Conservation (phyloP, 2,888 invertebrate species). For the Andrena fulva region DNA sequence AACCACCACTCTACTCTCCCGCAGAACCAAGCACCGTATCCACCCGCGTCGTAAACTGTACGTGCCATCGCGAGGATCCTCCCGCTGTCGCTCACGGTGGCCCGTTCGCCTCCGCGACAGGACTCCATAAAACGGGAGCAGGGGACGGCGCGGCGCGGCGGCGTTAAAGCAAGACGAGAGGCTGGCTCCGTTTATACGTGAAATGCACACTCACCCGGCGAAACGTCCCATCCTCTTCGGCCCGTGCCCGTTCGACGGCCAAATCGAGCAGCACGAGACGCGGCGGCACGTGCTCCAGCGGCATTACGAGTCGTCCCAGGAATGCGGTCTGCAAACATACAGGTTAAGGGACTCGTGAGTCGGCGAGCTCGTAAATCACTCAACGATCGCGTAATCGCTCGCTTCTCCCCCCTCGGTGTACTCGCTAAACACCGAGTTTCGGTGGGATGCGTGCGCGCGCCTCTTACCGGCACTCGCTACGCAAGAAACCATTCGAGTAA, state of each 20-base stretch:
- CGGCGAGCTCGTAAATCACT: slow-evolving; percentile 67
- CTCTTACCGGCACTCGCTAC: background rate
- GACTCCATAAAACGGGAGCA: slow-evolving; percentile 24
- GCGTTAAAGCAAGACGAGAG: slow-evolving; percentile 27
- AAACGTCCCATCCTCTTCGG: slow-evolving; percentile 11
- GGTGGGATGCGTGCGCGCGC: background rate
- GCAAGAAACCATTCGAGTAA: slow-evolving; percentile 19
- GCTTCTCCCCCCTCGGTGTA: slow-evolving; percentile 40
- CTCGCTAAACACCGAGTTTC: slow-evolving; percentile 51
- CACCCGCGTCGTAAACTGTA: no score
- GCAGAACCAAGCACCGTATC: no score
- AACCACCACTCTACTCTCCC: no score
- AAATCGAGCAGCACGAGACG: slow-evolving; percentile 63
- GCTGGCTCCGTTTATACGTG: slow-evolving; percentile 30
- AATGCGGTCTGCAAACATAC: slow-evolving; percentile 68
- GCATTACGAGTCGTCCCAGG: slow-evolving; percentile 59
- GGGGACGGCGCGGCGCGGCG: background rate
- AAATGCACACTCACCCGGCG: slow-evolving; percentile 40
- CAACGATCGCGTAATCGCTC: slow-evolving; percentile 67
- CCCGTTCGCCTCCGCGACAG: background rate
- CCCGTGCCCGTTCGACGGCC: slow-evolving; percentile 44
- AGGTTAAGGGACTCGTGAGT: slow-evolving; percentile 61
- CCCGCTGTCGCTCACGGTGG: background rate
- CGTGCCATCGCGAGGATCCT: background rate
- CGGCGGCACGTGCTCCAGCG: slow-evolving; percentile 57